A percentile compares a stretch with the other conserved stretches of the same genome.
These are phyloP conservation scores for Nycteola revayana DNA, from an alignment of 2,888 invertebrate species.

Conservation along the genomic window DNA sequence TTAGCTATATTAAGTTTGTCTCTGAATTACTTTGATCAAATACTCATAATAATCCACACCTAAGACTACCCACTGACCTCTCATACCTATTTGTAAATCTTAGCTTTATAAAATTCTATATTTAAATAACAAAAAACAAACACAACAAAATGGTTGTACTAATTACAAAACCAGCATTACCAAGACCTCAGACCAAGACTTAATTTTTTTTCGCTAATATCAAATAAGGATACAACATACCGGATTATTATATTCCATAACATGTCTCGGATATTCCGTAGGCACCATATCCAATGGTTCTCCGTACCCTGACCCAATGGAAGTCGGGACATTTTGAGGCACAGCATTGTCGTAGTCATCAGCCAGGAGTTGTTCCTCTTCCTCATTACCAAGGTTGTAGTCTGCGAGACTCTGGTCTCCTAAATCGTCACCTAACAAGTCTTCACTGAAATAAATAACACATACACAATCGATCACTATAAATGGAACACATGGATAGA, in stretches of 20 bases:
- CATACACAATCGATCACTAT: constrained; percentile 19
- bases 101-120: too few relatives aligned
- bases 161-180: too few relatives aligned
- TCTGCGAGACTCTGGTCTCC: constrained; percentile 76
- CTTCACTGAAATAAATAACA: constrained; percentile 67
- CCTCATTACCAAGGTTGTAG: constrained; percentile 77
- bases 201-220: too few relatives aligned
- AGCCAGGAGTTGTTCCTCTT: constrained; percentile 73
- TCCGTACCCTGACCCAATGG: constrained; percentile 44
- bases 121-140: too few relatives aligned
- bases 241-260: constrained; percentile 49
- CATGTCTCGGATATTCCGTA: constrained; percentile 50
- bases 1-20: too few relatives aligned
- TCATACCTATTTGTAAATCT: too few relatives aligned
- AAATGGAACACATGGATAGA: constrained; percentile 24
- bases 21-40: too few relatives aligned
- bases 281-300: constrained; percentile 49
- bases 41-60: too few relatives aligned
- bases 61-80: too few relatives aligned
- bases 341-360: constrained; percentile 66
- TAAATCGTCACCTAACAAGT: constrained; percentile 74
- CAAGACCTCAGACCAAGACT: too few relatives aligned
- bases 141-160: too few relatives aligned
- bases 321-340: constrained; percentile 65
- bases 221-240: constrained; percentile 36